These are phyloP conservation scores for Calliopum simillimum DNA, from an alignment of 2,888 invertebrate species.

Conservation along the genomic window DNA sequence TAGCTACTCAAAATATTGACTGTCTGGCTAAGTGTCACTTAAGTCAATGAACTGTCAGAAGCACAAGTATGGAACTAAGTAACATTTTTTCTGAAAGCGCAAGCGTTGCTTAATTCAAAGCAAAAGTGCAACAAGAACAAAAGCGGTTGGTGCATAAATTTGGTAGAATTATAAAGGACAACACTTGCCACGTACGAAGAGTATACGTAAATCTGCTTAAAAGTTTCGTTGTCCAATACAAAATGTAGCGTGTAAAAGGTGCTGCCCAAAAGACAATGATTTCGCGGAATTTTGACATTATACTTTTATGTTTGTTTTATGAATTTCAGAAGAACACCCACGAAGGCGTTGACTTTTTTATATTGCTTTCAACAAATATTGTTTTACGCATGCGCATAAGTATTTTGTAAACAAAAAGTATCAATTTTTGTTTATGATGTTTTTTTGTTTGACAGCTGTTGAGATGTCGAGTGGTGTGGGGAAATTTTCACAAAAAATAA, in stretches of 20 bases:
- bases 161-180: background rate
- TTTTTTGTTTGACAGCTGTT: conserved; percentile 39
- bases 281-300: background rate
- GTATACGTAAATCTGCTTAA: no score
- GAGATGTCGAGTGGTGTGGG: no score
- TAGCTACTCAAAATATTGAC: background rate
- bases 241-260: background rate
- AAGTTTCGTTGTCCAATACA: background rate
- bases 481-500: no score
- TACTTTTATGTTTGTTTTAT: background rate
- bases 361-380: background rate
- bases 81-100: background rate
- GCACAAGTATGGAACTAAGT: background rate
- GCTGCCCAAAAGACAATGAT: background rate
- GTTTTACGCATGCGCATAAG: background rate
- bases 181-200: background rate
- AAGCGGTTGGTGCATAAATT: background rate
- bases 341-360: conserved; percentile 19
- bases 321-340: conserved; percentile 5
- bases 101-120: background rate
- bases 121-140: background rate
- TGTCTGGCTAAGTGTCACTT: background rate
- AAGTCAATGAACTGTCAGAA: conserved; percentile 26
- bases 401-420: conserved; percentile 13
- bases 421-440: conserved; percentile 20